phyloP scores from a whole-genome alignment of 2,113 vertebrate species.

The Oryzias curvinotus region DNA sequence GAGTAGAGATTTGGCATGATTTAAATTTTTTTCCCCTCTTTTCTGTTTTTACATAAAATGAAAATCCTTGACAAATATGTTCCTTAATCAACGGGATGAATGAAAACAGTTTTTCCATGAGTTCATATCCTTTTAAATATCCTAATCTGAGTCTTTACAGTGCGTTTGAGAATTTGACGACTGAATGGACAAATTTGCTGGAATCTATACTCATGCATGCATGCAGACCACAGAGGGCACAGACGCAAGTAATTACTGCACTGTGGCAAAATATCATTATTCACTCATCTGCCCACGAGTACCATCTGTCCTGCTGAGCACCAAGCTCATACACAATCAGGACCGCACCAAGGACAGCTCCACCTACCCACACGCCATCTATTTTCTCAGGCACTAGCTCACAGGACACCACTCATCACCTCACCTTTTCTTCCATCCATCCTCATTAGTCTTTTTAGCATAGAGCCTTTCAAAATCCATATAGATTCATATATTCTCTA shows the following conservation, averaged over 20 bases:
- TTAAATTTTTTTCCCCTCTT: too few relatives aligned
- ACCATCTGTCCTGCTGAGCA: constrained; percentile 74
- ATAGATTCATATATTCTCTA: too few relatives aligned
- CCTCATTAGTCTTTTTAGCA: constrained; percentile 12
- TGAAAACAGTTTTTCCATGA: too few relatives aligned
- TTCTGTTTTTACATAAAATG: too few relatives aligned
- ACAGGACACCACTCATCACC: constrained; percentile 56
- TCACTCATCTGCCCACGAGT: constrained; percentile 73
- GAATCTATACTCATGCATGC: constrained; percentile 19
- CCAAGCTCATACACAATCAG: constrained; percentile 70
- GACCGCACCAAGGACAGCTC: constrained; percentile 70
- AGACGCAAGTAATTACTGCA: constrained; percentile 71
- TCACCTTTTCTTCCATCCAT: constrained; percentile 57
- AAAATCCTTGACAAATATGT: too few relatives aligned
- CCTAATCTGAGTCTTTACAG: too few relatives aligned
- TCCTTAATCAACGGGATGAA: too few relatives aligned
- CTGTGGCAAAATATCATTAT: constrained; percentile 74
- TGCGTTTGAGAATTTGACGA: constrained; percentile 30
- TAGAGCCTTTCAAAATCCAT: constrained; percentile 5
- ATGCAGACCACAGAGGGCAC: constrained; percentile 40
- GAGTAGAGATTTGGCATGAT: too few relatives aligned
- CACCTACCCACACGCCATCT: constrained; percentile 60
- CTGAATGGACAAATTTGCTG: constrained; percentile 4
- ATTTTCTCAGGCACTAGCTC: constrained; percentile 59
- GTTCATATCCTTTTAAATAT: too few relatives aligned